Evolutionary conservation across 2,113 vertebrate species (phyloP).

Genomic region (Tyto alba): DNA sequence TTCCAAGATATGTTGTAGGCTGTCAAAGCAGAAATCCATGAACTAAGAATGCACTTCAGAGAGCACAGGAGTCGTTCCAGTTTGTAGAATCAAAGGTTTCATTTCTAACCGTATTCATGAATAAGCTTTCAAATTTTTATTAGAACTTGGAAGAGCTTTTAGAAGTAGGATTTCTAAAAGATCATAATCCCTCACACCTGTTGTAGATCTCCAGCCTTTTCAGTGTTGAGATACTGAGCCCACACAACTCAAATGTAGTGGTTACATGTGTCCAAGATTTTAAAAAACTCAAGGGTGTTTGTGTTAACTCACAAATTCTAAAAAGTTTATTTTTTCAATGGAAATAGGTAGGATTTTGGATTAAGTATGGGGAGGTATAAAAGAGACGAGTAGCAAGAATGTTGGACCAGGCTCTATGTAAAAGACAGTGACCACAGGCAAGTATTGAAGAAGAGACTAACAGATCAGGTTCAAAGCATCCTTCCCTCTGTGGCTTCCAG

Average conservation of each 20-base stretch:
- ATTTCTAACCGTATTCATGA: neutral
- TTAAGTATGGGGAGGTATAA: neutral
- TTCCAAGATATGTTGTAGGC: neutral
- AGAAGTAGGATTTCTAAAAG: neutral
- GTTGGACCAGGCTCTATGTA: neutral
- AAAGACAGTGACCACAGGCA: neutral
- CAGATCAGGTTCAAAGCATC: neutral
- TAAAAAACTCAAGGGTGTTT: neutral
- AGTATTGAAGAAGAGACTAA: neutral
- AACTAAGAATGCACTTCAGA: neutral
- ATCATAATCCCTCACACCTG: neutral
- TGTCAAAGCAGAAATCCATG: neutral
- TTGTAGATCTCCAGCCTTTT: neutral
- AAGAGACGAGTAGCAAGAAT: neutral
- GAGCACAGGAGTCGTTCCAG: neutral
- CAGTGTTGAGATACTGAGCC: neutral
- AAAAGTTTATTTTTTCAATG: neutral
- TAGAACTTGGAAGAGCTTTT: neutral
- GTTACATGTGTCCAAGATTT: neutral
- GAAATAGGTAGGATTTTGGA: neutral
- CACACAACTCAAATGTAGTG: neutral
- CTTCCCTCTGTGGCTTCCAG: neutral
- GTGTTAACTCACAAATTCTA: neutral
- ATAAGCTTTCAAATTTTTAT: neutral
- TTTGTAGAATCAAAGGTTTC: neutral